Conservation (phyloP, 2,888 invertebrate species). For the Schrankia costaestrigalis region DNA sequence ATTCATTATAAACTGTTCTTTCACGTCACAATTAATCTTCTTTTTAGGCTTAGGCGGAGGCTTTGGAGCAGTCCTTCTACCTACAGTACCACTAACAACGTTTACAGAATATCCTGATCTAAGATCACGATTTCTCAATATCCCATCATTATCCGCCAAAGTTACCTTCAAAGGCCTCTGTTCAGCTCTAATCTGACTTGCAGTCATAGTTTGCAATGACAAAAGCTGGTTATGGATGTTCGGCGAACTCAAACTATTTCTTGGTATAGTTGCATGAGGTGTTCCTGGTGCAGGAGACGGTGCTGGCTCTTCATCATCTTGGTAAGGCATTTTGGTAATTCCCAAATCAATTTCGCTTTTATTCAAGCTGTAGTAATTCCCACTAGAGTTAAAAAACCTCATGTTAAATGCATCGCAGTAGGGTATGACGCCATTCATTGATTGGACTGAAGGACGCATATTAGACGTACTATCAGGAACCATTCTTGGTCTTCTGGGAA, state of each 20-base stretch:
- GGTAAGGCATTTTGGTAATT: conserved; percentile 73
- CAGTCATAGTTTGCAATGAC: conserved; percentile 64
- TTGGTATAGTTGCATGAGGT: conserved; percentile 66
- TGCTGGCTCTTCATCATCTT: conserved; percentile 75
- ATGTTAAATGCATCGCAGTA: conserved; percentile 90
- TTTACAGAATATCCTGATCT: conserved; percentile 59
- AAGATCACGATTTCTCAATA: conserved; percentile 52
- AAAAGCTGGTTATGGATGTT: conserved; percentile 75
- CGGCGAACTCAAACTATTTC: conserved; percentile 77
- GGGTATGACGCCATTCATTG: conserved; percentile 74
- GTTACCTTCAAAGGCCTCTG: conserved; percentile 60
- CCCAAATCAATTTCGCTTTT: conserved; percentile 83
- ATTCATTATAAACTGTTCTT: conserved; percentile 89
- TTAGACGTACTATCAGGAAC: conserved; percentile 71
- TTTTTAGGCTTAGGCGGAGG: conserved; percentile 91
- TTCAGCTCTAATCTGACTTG: conserved; percentile 45
- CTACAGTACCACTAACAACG: conserved; percentile 55
- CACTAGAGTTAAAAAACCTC: conserved; percentile 91
- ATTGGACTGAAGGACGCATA: conserved; percentile 66
- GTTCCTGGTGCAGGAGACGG: conserved; percentile 78
- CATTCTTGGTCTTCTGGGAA: conserved; percentile 89
- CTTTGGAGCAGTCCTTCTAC: conserved; percentile 83
- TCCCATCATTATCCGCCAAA: conserved; percentile 58
- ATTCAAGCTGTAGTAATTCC: conserved; percentile 87
- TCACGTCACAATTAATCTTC: conserved; percentile 81